phyloP scores from a whole-genome alignment of 2,888 invertebrate genomes.

The Gymnocheta viridis region DNA sequence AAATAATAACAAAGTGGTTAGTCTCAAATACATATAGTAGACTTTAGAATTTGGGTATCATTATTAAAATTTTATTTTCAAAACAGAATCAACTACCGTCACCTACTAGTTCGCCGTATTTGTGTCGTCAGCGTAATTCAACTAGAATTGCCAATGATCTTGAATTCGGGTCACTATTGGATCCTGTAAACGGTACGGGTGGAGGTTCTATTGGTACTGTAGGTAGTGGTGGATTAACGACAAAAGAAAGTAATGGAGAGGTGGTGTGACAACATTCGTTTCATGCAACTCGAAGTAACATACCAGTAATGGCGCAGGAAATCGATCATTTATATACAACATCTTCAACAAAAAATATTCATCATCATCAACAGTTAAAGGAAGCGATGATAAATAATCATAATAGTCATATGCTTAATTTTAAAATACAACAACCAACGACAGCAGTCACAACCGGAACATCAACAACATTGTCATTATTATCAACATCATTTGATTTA shows the following conservation, averaged over 20 bases:
- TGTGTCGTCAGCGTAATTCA: slow-evolving; percentile 90
- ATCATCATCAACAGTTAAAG: slow-evolving; percentile 60
- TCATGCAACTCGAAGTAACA: slow-evolving; percentile 65
- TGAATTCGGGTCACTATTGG: slow-evolving; percentile 81
- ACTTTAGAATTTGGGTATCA: not conserved
- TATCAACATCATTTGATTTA: slow-evolving; percentile 40
- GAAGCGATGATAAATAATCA: slow-evolving; percentile 44
- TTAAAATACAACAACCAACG: slow-evolving; percentile 43
- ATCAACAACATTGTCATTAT: slow-evolving; percentile 22
- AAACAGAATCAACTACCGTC: slow-evolving; percentile 85
- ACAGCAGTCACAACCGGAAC: slow-evolving; percentile 56
- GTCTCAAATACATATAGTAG: slow-evolving; percentile 30
- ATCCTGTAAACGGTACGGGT: slow-evolving; percentile 74
- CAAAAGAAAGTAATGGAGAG: slow-evolving; percentile 74
- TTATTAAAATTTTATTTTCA: slow-evolving; percentile 9
- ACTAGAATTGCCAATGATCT: slow-evolving; percentile 83
- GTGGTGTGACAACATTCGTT: slow-evolving; percentile 80
- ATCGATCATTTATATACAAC: slow-evolving; percentile 51
- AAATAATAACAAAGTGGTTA: slow-evolving; percentile 81
- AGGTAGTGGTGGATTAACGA: slow-evolving; percentile 38
- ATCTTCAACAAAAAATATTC: slow-evolving; percentile 63
- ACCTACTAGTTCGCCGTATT: slow-evolving; percentile 90
- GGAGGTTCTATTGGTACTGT: slow-evolving; percentile 68
- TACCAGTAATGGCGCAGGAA: slow-evolving; percentile 50
- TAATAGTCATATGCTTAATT: slow-evolving; percentile 46